Evolutionary conservation across 2,888 invertebrate genomes (phyloP), one percentile per base, ranked within the genome.

Genomic region (Bugula neritina): DNA sequence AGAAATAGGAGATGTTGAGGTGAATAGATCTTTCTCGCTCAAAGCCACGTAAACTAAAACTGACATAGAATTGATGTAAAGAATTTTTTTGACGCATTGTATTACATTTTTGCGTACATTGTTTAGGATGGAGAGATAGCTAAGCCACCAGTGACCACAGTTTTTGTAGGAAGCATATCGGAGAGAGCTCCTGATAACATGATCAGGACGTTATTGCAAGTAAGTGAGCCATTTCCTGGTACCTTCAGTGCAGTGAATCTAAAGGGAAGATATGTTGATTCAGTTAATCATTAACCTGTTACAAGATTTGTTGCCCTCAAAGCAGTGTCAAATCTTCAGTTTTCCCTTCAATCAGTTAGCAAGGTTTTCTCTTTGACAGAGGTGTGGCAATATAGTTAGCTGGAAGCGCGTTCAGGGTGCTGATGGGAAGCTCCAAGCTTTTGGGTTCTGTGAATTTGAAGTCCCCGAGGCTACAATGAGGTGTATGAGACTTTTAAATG

Each of bases 391-490:
- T 74, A 94, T 99, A 71, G 88, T 93, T 21, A 92, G 91, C 78
- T 99, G 99, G 99, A 98, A 98, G 86, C 89, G 98, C 74, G 96
- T 98, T 25, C 93, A 94, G 83, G 89, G 88, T 13, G 87, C 88
- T 0, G 87, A 87, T 72, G 88, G 88, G 63, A 88, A 87, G 78
- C 80, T 87, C 52, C 88, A 88, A 83, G 94, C 93, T 0, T 98
- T 98, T 86, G 98, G 98, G 13, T 99, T 98, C 87, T 95, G 97
- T 86, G 98, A 98, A 87, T 94, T 93, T 85, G 93, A 92, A 76
- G 91, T 92, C 73, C 96, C 98, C 25, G 95, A 96, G 86, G 92
- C 96, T 27, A 98, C 97, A 55, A 87, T 98, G 77, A 88, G 98
- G 76, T 95, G 97, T 76, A 94, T 99, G 75, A 79, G 86, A 63